These are phyloP conservation scores for Cavia aperea DNA, from an alignment of 2,113 vertebrate genomes.

Conservation along the genomic window DNA sequence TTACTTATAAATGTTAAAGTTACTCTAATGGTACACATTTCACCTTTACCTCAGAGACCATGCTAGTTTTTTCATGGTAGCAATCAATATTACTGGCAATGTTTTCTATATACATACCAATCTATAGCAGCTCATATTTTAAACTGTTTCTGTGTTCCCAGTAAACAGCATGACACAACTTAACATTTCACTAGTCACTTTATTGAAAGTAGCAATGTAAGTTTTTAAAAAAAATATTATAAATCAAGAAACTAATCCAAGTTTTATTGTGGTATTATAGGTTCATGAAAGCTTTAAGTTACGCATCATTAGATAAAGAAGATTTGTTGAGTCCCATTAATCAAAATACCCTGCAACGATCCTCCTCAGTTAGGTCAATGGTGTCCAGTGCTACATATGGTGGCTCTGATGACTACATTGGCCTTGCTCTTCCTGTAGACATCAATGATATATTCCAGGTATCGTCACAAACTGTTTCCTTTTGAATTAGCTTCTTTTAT, in stretches of 20 bases:
- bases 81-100: neutral
- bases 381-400: slow-evolving; percentile 92
- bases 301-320: slow-evolving; percentile 97
- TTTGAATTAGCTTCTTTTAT: neutral
- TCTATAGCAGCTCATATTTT: slow-evolving; percentile 33
- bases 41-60: neutral
- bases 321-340: slow-evolving; percentile 97
- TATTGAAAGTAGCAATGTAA: slow-evolving; percentile 6
- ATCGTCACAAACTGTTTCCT: neutral
- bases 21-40: slow-evolving; percentile 19
- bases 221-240: neutral
- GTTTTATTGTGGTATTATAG: slow-evolving; percentile 75
- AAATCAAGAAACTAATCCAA: slow-evolving; percentile 55
- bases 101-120: neutral
- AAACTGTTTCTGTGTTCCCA: neutral
- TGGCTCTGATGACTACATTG: slow-evolving; percentile 93
- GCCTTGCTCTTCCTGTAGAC: slow-evolving; percentile 92
- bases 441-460: slow-evolving; percentile 97
- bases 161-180: neutral
- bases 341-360: slow-evolving; percentile 94
- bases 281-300: slow-evolving; percentile 98
- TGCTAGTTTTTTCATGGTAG: slow-evolving; percentile 21
- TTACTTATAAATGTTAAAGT: neutral
- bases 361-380: slow-evolving; percentile 97
- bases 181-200: neutral